Evolutionary conservation across 2,888 invertebrate species (phyloP).

Genomic region (Phalera bucephala): DNA sequence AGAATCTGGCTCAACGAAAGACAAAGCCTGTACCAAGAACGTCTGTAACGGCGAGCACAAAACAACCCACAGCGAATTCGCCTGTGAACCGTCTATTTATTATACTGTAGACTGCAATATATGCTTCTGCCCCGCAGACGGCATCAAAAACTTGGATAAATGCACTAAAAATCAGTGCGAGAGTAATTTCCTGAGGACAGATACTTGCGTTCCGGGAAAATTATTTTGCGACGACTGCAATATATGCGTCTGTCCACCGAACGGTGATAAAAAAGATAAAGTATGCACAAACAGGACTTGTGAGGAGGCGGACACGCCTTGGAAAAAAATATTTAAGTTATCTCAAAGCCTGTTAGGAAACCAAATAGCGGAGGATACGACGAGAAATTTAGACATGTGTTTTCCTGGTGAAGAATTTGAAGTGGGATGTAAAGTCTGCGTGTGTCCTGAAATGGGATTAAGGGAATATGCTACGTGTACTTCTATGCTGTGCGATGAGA

Average conservation of each 20-base stretch:
- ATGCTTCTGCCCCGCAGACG: conserved; percentile 63
- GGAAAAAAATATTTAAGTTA: conserved; percentile 56
- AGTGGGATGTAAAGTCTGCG: conserved; percentile 64
- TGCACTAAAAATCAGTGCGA: conserved; percentile 74
- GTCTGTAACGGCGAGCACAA: conserved; percentile 37
- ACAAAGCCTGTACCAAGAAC: conserved; percentile 61
- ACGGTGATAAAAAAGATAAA: conserved; percentile 56
- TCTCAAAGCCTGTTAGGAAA: conserved; percentile 48
- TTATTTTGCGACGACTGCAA: conserved; percentile 70
- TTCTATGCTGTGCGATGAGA: conserved; percentile 43
- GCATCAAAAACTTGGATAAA: conserved; percentile 63
- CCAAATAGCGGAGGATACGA: conserved; percentile 31
- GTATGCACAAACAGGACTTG: conserved; percentile 63
- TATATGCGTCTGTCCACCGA: conserved; percentile 69
- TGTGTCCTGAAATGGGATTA: conserved; percentile 70
- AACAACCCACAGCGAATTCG: conserved; percentile 33
- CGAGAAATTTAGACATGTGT: conserved; percentile 56
- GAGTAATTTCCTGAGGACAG: conserved; percentile 53
- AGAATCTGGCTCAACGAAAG: conserved; percentile 46
- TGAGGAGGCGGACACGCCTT: conserved; percentile 39
- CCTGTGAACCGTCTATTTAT: conserved; percentile 63
- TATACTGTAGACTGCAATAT: conserved; percentile 71
- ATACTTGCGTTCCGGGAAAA: conserved; percentile 55
- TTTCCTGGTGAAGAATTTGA: conserved; percentile 71
- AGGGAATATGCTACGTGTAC: conserved; percentile 61